Evolutionary conservation across 2,113 vertebrate genomes (phyloP).

Genomic region (Centrocercus urophasianus): DNA sequence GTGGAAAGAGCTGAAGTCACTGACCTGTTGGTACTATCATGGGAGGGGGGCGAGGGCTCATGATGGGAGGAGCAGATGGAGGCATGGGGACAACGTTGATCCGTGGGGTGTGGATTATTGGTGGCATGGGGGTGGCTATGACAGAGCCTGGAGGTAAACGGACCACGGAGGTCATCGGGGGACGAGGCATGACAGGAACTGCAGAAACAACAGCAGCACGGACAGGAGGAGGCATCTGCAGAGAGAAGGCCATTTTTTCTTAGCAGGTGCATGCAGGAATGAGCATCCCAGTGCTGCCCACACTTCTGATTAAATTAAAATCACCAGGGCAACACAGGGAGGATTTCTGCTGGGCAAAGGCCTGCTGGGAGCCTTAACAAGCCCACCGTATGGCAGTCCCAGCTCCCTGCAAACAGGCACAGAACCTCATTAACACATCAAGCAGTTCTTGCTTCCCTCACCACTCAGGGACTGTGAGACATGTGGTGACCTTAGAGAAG

Average conservation of each 20-base stretch:
- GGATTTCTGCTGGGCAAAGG: background rate
- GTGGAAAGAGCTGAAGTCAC: background rate
- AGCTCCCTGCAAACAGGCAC: background rate
- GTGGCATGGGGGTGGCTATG: conserved; percentile 88
- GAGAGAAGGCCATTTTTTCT: background rate
- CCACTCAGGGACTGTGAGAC: rapidly evolving
- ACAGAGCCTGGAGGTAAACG: conserved; percentile 91
- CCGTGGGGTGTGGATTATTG: conserved; percentile 90
- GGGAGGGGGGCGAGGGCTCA: conserved; percentile 93
- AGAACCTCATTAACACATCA: background rate
- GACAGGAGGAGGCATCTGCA: conserved; percentile 88
- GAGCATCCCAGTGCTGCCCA: background rate
- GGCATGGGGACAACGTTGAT: conserved; percentile 98
- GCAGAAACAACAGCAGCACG: conserved; percentile 93
- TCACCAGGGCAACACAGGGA: background rate
- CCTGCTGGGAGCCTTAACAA: rapidly evolving
- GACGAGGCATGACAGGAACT: conserved; percentile 91
- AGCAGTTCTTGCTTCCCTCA: background rate
- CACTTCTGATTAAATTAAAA: rapidly evolving
- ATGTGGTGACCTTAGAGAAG: background rate
- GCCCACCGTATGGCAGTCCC: background rate
- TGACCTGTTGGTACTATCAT: conserved; percentile 96
- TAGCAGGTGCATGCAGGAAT: rapidly evolving
- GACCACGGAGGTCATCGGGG: conserved; percentile 90
- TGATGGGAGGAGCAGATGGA: conserved; percentile 88